phyloP scores from a whole-genome alignment of 2,797 vertebrate genomes.

The Neostethus bicornis region DNA sequence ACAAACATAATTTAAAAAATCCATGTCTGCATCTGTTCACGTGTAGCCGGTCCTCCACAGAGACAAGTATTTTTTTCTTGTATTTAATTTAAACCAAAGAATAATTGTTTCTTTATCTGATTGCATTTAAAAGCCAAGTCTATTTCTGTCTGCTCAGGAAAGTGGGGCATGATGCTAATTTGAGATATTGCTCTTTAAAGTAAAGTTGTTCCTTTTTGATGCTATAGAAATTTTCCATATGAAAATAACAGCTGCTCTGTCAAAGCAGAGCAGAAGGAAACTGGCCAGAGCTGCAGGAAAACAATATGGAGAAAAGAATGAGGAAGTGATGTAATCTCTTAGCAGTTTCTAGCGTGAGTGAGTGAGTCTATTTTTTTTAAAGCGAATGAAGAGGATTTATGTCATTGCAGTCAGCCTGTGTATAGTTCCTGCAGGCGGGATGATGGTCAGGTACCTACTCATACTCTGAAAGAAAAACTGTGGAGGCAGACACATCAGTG shows the following conservation, averaged over 20 bases:
- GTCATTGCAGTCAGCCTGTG: slow-evolving; percentile 53
- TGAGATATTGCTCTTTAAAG: slow-evolving; percentile 45
- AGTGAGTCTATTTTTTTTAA: slow-evolving; percentile 31
- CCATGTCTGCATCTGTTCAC: slow-evolving; percentile 3
- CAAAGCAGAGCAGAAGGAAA: slow-evolving; percentile 24
- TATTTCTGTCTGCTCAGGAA: slow-evolving; percentile 45
- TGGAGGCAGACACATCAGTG: slow-evolving; percentile 68
- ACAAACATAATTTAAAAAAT: slow-evolving; percentile 4
- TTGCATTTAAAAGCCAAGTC: slow-evolving; percentile 41
- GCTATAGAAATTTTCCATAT: slow-evolving; percentile 1
- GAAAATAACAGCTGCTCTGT: slow-evolving; percentile 9
- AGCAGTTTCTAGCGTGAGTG: slow-evolving; percentile 51
- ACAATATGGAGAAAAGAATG: slow-evolving; percentile 11
- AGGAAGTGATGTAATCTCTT: slow-evolving; percentile 48
- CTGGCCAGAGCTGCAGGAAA: slow-evolving; percentile 46
- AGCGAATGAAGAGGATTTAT: slow-evolving; percentile 62
- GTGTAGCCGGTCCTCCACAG: slow-evolving; percentile 12
- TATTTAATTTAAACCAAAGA: slow-evolving; percentile 43
- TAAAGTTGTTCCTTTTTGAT: slow-evolving; percentile 27
- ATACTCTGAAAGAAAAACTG: slow-evolving; percentile 60
- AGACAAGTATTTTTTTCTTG: slow-evolving; percentile 24
- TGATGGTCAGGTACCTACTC: slow-evolving; percentile 69
- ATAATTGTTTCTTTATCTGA: slow-evolving; percentile 59
- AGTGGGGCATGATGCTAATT: slow-evolving; percentile 57
- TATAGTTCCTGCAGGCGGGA: slow-evolving; percentile 61